Conservation (phyloP, 2,113 vertebrate species). For the Thamnophis sirtalis region DNA sequence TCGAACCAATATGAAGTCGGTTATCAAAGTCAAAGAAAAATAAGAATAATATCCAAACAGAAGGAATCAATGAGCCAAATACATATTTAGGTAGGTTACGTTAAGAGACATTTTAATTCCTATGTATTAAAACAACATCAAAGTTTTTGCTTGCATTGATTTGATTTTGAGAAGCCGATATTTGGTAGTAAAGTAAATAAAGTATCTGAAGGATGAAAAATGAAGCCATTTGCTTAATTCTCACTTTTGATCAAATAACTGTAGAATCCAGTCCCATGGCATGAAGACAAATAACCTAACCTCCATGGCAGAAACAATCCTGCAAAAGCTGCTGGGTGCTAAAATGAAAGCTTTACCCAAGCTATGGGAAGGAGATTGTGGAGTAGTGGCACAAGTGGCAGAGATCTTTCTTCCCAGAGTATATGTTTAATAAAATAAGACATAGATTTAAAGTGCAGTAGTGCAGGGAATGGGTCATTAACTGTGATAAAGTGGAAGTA, state of each 20-base stretch:
- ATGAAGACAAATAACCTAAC: neutral
- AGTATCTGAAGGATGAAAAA: neutral
- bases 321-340: neutral
- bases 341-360: constrained; percentile 15
- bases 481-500: constrained; percentile 50
- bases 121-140: neutral
- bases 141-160: neutral
- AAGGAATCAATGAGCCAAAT: neutral
- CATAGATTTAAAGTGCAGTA: constrained; percentile 39
- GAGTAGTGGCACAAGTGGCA: neutral
- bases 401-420: constrained; percentile 19
- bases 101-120: neutral
- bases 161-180: neutral
- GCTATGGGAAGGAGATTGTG: neutral
- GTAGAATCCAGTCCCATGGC: neutral
- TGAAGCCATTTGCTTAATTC: neutral
- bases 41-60: neutral
- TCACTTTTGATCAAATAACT: neutral
- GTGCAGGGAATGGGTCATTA: constrained; percentile 59
- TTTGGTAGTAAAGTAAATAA: neutral
- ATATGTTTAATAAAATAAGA: constrained; percentile 55
- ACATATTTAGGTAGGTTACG: neutral
- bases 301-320: neutral
- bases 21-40: neutral
- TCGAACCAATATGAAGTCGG: neutral